Evolutionary conservation across 2,797 vertebrate species (phyloP), one percentile per base, ranked within the genome.

Genomic region (Momotus momota): DNA sequence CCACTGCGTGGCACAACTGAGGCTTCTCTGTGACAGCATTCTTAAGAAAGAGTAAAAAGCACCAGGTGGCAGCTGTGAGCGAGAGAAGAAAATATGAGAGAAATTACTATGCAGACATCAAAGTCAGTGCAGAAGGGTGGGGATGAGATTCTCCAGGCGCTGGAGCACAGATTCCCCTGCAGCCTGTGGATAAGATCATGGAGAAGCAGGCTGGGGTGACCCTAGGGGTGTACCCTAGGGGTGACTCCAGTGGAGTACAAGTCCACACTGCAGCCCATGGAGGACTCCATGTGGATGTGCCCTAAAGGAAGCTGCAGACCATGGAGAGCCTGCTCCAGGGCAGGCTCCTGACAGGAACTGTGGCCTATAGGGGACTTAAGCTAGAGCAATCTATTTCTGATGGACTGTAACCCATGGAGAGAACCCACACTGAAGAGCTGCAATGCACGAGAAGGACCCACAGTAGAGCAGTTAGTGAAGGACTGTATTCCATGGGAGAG

Each of bases 121-220:
- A 55, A n/a, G 29, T 19, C 48, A 54, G 9, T 21, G 23, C 67
- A 54, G 49, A 48, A 45, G 49, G 17, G 73, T 5, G 0, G 3
- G 8, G 10, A 61, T 1, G 18, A 74, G 1, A 1, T n/a, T 4
- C 5, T 73, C 22, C 22, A 21, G 10, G 10, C 1, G 2, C 25
- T 2, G 0, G 17, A 69, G 13, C 2, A 5, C 35, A 57, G 14
- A 57, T 73, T 45, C 16, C 3, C 7, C 21, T 51, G 27, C 25
- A 77, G 19, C 38, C 27, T 33, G 6, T 31, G 54, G 16, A 57
- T n/a, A 23, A 72, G 38, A 27, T 13, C 3, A 4, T 38, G 52
- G 48, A 66, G 35, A 70, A 69, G 21, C 7, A 57, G 5, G 5
- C 13, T 73, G 22, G n/a, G n/a, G n/a, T n/a, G n/a, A n/a, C n/a